These are phyloP conservation scores for Sepioteuthis lessoniana DNA, from an alignment of 2,888 invertebrate species.

Conservation along the genomic window DNA sequence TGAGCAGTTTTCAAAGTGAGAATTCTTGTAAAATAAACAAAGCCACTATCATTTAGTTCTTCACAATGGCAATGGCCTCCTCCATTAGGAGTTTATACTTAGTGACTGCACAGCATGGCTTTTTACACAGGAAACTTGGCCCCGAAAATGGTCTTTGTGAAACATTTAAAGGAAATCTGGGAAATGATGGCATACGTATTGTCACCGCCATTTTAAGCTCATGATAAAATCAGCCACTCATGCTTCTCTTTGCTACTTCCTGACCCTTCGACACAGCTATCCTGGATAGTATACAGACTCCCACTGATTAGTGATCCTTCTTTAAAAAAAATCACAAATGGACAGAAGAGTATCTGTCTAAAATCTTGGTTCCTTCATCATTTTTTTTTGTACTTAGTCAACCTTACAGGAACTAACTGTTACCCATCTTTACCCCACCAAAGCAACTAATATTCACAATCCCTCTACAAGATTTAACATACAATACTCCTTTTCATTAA, in stretches of 20 bases:
- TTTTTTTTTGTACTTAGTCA: no score
- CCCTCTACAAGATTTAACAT: no score
- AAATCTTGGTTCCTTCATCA: not conserved
- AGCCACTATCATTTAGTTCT: not conserved
- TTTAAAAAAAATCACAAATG: not conserved
- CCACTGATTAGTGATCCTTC: not conserved
- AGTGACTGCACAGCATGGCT: constrained; percentile 14
- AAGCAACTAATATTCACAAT: no score
- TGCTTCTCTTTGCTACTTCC: not conserved
- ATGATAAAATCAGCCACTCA: not conserved
- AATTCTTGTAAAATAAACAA: constrained; percentile 24
- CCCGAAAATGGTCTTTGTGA: not conserved
- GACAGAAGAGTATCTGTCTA: not conserved
- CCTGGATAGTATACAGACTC: not conserved
- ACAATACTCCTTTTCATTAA: no score
- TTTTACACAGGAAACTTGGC: constrained; percentile 33
- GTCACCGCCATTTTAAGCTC: not conserved
- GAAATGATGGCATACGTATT: constrained; percentile 1
- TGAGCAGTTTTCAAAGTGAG: not conserved
- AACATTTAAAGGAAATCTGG: not conserved
- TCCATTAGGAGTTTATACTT: constrained; percentile 10
- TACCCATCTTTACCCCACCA: no score
- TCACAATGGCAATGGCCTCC: not conserved
- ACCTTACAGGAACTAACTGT: no score
- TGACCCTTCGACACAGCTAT: not conserved